Percentiles rank a stretch among this genome's conserved stretches.
Conservation (phyloP, 1,140 invertebrate genomes). For the Bradysia coprophila region DNA sequence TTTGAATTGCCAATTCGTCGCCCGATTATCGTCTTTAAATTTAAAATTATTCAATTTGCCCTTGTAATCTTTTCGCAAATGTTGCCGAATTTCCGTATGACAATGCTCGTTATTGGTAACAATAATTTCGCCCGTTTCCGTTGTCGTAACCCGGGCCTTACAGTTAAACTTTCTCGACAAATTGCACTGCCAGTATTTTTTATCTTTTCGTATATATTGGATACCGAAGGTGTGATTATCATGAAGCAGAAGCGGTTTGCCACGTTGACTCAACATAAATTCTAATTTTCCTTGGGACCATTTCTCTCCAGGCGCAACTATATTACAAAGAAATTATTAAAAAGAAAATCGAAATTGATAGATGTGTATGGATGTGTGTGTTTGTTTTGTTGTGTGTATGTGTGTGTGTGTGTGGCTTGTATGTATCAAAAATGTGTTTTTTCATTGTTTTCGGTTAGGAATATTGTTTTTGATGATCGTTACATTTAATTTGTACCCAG, state of each 20-base stretch:
- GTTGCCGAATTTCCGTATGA: slow-evolving; percentile 23
- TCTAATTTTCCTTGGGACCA: slow-evolving; percentile 24
- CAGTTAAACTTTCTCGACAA: slow-evolving; percentile 23
- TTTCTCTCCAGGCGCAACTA: slow-evolving; percentile 22
- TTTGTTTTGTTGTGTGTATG: too few relatives aligned
- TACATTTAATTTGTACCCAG: too few relatives aligned
- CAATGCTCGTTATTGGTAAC: slow-evolving; percentile 24
- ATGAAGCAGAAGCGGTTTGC: slow-evolving; percentile 22
- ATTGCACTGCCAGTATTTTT: slow-evolving; percentile 25
- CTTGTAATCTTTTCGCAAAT: slow-evolving; percentile 23
- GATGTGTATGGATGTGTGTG: too few relatives aligned
- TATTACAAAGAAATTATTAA: background rate
- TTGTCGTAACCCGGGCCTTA: slow-evolving; percentile 23
- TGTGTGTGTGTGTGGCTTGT: too few relatives aligned
- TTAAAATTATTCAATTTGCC: slow-evolving; percentile 11
- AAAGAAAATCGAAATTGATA: background rate
- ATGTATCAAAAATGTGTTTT: too few relatives aligned
- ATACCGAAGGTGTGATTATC: slow-evolving; percentile 23
- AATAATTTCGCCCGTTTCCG: slow-evolving; percentile 23
- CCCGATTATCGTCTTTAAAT: background rate
- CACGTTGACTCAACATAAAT: slow-evolving; percentile 24
- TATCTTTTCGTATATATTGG: slow-evolving; percentile 24
- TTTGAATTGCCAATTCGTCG: too few relatives aligned
- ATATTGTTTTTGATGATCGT: too few relatives aligned
- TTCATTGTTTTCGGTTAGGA: too few relatives aligned